Conservation (phyloP, 2,888 invertebrate species). For the Girardia tigrina region DNA sequence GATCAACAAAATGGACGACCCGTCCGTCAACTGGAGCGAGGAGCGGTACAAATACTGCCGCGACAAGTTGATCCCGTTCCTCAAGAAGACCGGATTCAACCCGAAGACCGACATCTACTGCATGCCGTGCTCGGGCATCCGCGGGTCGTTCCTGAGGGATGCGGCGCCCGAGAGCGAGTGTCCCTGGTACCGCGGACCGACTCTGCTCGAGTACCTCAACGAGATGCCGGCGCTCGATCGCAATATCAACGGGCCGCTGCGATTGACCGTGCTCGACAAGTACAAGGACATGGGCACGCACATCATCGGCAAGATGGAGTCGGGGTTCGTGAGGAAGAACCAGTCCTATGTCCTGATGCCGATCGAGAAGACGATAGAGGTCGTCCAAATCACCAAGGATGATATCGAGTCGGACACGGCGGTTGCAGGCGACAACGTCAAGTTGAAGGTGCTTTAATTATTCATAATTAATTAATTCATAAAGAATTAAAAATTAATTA, state of each 20-base stretch:
- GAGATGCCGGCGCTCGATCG: slow-evolving; percentile 75
- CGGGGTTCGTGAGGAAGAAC: slow-evolving; percentile 78
- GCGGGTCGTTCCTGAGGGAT: slow-evolving; percentile 73
- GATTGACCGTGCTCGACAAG: slow-evolving; percentile 94
- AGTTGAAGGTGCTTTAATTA: slow-evolving; percentile 89
- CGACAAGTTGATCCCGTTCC: slow-evolving; percentile 92
- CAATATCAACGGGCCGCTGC: slow-evolving; percentile 80
- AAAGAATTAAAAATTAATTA: too few species aligned
- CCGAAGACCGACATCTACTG: slow-evolving; percentile 88
- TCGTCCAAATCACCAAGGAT: slow-evolving; percentile 53
- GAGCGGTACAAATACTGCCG: slow-evolving; percentile 79
- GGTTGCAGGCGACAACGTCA: slow-evolving; percentile 90
- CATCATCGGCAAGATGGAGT: slow-evolving; percentile 94
- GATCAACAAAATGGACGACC: slow-evolving; percentile 99
- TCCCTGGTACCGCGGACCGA: slow-evolving; percentile 67
- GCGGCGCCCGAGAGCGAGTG: slow-evolving; percentile 55
- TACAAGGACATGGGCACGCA: slow-evolving; percentile 99
- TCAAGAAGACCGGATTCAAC: slow-evolving; percentile 85
- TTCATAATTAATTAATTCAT: too few species aligned
- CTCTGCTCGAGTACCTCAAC: slow-evolving; percentile 91
- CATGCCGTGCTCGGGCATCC: slow-evolving; percentile 91
- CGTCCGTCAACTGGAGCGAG: slow-evolving; percentile 85
- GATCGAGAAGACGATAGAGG: slow-evolving; percentile 60
- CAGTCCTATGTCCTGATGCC: slow-evolving; percentile 88
- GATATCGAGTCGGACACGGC: slow-evolving; percentile 88